Evolutionary conservation across 2,888 invertebrate species (phyloP).

Genomic region (Temnothorax ravouxi): DNA sequence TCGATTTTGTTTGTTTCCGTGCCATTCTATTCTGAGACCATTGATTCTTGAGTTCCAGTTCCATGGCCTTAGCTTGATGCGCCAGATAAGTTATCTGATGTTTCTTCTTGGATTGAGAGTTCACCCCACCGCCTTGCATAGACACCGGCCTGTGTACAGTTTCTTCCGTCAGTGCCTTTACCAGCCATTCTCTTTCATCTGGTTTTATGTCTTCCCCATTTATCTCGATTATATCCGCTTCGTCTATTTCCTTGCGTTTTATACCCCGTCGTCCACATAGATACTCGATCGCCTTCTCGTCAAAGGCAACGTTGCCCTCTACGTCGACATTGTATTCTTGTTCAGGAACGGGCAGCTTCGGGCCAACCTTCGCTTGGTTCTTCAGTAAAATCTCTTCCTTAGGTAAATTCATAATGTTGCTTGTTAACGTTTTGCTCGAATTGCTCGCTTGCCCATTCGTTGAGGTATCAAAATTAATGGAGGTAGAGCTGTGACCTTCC

Average conservation of each 20-base stretch:
- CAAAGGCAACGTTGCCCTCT: constrained; percentile 83
- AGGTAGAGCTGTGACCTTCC: neutral
- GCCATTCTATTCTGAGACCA: constrained; percentile 96
- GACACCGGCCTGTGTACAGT: constrained; percentile 87
- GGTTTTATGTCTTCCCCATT: constrained; percentile 93
- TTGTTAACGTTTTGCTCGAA: constrained; percentile 76
- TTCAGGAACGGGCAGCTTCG: constrained; percentile 84
- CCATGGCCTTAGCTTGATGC: constrained; percentile 97
- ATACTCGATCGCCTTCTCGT: constrained; percentile 85
- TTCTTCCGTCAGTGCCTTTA: constrained; percentile 93
- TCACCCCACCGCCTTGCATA: constrained; percentile 87
- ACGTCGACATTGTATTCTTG: constrained; percentile 85
- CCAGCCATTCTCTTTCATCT: constrained; percentile 93
- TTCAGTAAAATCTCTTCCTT: constrained; percentile 86
- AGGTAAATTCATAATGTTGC: constrained; percentile 88
- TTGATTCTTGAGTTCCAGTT: constrained; percentile 96
- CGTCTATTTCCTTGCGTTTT: constrained; percentile 87
- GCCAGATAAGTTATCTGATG: constrained; percentile 99
- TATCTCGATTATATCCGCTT: constrained; percentile 92
- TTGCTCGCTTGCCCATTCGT: neutral
- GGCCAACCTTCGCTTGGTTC: constrained; percentile 85
- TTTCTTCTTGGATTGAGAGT: constrained; percentile 92
- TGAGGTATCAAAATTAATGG: neutral
- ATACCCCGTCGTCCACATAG: constrained; percentile 85
- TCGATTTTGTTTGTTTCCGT: constrained; percentile 95